These are phyloP conservation scores for Nerophis lumbriciformis DNA, from an alignment of 2,113 vertebrate genomes.

Conservation along the genomic window DNA sequence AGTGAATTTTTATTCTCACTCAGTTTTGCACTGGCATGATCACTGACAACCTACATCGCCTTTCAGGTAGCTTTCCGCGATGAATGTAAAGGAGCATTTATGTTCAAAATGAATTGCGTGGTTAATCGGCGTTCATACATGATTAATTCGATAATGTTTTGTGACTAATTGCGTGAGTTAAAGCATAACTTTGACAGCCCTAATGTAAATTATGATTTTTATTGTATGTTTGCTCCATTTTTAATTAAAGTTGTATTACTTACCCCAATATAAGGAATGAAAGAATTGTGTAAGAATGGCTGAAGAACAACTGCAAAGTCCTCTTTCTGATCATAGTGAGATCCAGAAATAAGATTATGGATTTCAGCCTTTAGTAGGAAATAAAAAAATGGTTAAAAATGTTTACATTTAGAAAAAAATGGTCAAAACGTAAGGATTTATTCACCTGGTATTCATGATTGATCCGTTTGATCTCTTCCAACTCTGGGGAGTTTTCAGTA, in stretches of 20 bases:
- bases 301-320: constrained; percentile 82
- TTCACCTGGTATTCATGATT: constrained; percentile 84
- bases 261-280: constrained; percentile 74
- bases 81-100: too few relatives aligned
- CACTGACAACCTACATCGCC: too few relatives aligned
- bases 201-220: background rate
- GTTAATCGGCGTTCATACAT: background rate
- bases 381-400: background rate
- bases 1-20: too few relatives aligned
- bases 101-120: too few relatives aligned
- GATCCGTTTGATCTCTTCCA: constrained; percentile 72
- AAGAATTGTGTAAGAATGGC: constrained; percentile 76
- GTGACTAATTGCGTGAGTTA: too few relatives aligned
- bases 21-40: too few relatives aligned
- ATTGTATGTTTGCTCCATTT: background rate
- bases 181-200: too few relatives aligned
- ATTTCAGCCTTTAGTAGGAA: constrained; percentile 40
- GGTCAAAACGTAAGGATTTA: background rate
- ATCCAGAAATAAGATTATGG: constrained; percentile 59
- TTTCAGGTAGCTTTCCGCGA: too few relatives aligned
- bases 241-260: constrained; percentile 38
- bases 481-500: constrained; percentile 65
- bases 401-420: background rate
- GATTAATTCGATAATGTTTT: background rate
- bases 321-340: constrained; percentile 68